Conservation (phyloP, 2,888 invertebrate species). For the Plagodis pulveraria region DNA sequence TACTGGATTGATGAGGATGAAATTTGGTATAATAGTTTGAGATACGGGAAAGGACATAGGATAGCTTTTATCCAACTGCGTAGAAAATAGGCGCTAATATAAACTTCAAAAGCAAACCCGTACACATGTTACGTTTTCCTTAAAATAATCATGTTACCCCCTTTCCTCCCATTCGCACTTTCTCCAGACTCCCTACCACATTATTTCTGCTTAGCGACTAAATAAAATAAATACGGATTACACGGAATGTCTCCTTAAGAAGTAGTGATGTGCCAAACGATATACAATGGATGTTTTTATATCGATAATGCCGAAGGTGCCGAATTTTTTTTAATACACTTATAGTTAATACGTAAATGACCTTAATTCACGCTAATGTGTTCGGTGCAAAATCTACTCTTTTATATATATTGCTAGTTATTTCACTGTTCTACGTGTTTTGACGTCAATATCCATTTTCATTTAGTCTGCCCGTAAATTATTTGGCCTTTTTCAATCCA, state of each 20-base stretch:
- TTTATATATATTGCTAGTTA: no score
- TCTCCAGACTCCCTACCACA: conserved; percentile 48
- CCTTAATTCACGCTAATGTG: no score
- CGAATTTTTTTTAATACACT: background rate
- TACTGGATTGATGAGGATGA: no score
- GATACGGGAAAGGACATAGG: no score
- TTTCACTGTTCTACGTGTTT: no score
- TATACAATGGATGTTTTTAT: background rate
- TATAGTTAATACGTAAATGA: background rate
- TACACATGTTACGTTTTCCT: conserved; percentile 33
- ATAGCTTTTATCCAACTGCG: background rate
- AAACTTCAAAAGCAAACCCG: background rate
- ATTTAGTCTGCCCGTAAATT: no score
- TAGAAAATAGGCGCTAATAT: background rate
- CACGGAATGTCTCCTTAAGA: conserved; percentile 53
- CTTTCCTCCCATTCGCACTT: conserved; percentile 33
- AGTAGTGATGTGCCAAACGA: conserved; percentile 31
- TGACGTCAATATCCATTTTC: no score
- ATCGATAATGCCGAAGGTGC: conserved; percentile 21
- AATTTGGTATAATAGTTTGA: no score
- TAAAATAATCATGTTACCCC: conserved; percentile 52
- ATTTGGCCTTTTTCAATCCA: no score
- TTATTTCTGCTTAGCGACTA: conserved; percentile 63
- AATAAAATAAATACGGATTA: conserved; percentile 68
- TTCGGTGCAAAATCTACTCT: no score